A percentile compares a stretch with the other conserved stretches of the same genome.
Conservation (phyloP, 1,140 invertebrate species). For the Ptiloglossa arizonensis region DNA sequence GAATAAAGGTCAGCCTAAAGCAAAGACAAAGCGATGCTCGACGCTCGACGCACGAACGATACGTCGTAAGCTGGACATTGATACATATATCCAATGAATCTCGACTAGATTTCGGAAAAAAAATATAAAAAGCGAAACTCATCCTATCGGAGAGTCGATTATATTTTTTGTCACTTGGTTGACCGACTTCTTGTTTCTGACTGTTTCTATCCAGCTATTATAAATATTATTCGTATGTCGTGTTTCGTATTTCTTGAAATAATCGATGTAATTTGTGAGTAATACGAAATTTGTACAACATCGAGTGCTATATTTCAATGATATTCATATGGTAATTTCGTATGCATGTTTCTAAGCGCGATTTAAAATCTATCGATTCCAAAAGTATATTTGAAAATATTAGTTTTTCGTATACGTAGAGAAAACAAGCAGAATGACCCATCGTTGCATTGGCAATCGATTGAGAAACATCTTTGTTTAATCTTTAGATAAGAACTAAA, state of each 20-base stretch:
- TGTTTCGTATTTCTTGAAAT: background rate
- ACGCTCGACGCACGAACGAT: constrained; percentile 15
- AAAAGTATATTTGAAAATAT: background rate
- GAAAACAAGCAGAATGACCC: background rate
- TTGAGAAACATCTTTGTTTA: constrained; percentile 4
- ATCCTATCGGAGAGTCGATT: background rate
- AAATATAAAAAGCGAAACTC: background rate
- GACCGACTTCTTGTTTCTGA: background rate
- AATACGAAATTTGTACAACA: background rate
- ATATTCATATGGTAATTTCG: background rate
- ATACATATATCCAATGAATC: background rate
- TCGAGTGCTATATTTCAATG: background rate
- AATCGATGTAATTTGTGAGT: background rate
- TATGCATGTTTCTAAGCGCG: background rate
- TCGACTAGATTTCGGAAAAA: background rate
- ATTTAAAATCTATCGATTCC: background rate
- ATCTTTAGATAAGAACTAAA: constrained; percentile 18
- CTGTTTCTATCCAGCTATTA: too few species aligned
- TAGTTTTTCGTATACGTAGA: background rate
- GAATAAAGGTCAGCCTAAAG: constrained; percentile 60
- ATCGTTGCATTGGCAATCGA: background rate
- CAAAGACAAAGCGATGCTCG: constrained; percentile 27
- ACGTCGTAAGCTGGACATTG: background rate
- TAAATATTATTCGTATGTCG: background rate
- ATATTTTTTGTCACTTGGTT: background rate